Evolutionary conservation across 1,140 invertebrate species (phyloP), one percentile per base, ranked within the genome.

Genomic region (Octopus sinensis): DNA sequence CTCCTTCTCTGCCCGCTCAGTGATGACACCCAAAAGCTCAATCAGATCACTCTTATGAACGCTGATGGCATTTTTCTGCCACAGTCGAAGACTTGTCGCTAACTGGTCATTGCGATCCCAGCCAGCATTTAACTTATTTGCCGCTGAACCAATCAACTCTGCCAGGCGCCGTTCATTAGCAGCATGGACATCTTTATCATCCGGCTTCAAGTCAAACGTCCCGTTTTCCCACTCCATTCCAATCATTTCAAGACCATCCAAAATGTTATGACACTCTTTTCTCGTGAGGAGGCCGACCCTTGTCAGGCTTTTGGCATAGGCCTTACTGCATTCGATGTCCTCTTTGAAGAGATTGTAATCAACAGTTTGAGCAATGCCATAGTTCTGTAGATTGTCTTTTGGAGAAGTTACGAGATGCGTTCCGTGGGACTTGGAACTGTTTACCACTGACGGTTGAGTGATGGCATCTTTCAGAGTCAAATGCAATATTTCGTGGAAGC

Each of bases 31-130:
- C 4, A 89, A 88, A 3, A 93, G 86, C 5, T 88, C 83, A 13
- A 84, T 80, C 3, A 94, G 51, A 68, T 86, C 87, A 5, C 83
- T 79, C 80, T 86, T 86, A 30, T 93, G 83, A 5, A 83, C 54
- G 23, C 87, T 81, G 1, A 94, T 86, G 5, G 93, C 92, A 9
- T 92, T 92, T 80, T 92, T 89, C 84, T 96, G 90, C 95, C 95
- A 96, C 2, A 96, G 88, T 86, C 93, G 93, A 86, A 95, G 94
- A 88, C 96, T 95, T 0, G 95, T 95, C 9, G 93, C 93, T 30
- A 95, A 95, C 88, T 96, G 95, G 90, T 96, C 95, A 88, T 96
- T 96, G 43, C 95, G 92, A 88, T 95, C 96, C 62, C 95, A 92
- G 1, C 95, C 95, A 4, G 94, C 95, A 86, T 96, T 95, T 43